These are phyloP conservation scores for Phaethornis superciliosus DNA, from an alignment of 2,113 vertebrate genomes.

Conservation along the genomic window DNA sequence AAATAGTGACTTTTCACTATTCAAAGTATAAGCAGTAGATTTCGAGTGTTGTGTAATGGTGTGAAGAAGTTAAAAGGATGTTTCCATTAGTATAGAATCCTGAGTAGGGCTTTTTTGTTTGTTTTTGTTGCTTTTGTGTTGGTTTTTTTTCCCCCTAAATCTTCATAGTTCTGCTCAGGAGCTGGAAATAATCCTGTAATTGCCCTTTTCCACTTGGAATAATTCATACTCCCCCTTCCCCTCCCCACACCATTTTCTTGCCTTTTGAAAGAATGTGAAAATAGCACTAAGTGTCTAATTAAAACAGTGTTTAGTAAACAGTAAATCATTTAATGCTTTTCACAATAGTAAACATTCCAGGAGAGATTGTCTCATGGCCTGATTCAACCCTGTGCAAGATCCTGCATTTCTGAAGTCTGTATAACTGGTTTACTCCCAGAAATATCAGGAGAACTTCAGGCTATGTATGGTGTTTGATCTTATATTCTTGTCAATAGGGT, in stretches of 20 bases:
- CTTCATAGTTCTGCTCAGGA: background rate
- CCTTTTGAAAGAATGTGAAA: conserved; percentile 32
- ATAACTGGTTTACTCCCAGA: background rate
- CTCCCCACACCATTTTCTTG: background rate
- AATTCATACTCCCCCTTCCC: background rate
- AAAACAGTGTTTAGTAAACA: background rate
- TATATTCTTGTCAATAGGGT: background rate
- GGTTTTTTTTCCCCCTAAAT: background rate
- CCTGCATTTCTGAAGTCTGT: background rate
- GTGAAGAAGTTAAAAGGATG: conserved; percentile 30
- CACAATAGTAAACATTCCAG: background rate
- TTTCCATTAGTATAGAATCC: background rate
- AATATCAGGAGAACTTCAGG: background rate
- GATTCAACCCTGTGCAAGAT: background rate
- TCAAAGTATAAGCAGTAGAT: conserved; percentile 37
- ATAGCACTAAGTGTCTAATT: conserved; percentile 1
- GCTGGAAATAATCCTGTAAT: conserved; percentile 49
- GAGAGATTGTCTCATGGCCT: background rate
- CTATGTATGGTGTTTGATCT: background rate
- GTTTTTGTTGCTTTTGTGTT: too few relatives aligned
- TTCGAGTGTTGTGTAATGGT: conserved; percentile 33
- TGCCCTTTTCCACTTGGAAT: conserved; percentile 41
- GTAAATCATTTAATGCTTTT: background rate
- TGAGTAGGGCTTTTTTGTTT: background rate
- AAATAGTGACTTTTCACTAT: conserved; percentile 49